phyloP scores from a whole-genome alignment of 2,797 vertebrate species.

The Pogoniulus pusillus region DNA sequence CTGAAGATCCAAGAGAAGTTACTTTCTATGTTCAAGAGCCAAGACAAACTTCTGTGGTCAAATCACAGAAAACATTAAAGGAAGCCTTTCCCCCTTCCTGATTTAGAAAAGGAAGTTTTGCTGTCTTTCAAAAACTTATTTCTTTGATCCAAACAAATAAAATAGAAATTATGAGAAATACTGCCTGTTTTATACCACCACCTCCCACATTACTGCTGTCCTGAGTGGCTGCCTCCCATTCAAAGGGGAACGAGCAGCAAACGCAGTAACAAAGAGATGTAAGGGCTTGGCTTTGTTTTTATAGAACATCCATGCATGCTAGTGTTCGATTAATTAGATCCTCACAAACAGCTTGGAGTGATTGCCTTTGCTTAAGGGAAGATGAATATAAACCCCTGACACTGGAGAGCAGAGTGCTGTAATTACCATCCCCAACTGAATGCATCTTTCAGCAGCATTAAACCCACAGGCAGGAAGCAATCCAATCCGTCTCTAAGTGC shows the following conservation, averaged over 20 bases:
- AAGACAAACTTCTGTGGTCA: neutral
- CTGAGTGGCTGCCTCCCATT: neutral
- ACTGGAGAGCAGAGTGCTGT: neutral
- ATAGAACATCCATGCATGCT: neutral
- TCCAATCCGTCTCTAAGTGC: neutral
- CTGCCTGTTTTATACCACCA: neutral
- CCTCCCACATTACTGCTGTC: neutral
- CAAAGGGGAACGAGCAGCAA: neutral
- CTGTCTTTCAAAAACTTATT: neutral
- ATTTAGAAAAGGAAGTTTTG: neutral
- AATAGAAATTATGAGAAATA: neutral
- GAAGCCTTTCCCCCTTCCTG: neutral
- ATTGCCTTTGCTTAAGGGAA: neutral
- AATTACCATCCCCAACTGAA: neutral
- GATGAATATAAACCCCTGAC: neutral
- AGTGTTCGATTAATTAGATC: neutral
- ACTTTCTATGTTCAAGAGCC: neutral
- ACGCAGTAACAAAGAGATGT: neutral
- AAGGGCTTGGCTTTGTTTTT: conserved; percentile 5
- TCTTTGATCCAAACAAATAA: conserved; percentile 34
- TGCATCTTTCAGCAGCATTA: neutral
- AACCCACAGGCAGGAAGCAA: neutral
- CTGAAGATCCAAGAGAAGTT: neutral
- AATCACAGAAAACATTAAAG: neutral
- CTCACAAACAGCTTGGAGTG: neutral